Base-by-base conservation (phyloP, 2,888 invertebrate species). In the Calameuta pallipes region DNA sequence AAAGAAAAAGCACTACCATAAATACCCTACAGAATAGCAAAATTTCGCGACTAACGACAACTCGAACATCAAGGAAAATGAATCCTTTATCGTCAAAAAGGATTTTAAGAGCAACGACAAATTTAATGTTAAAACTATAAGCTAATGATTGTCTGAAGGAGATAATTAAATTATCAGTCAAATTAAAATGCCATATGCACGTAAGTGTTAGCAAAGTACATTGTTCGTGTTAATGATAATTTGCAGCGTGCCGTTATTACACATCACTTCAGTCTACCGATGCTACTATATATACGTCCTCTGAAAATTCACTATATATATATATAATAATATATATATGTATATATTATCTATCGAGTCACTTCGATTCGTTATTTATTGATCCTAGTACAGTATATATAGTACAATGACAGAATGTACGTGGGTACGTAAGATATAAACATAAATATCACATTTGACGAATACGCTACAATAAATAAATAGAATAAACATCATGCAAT, bases 381-480 rank as follows among this genome's bases (percentile, higher is more conserved):
- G 33, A 34, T 71, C 71, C 56, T 56, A 34, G 33, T 71, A 31
- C 31, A 71, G 6, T 30, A 71, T 71, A 31, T 71, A 71, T 31
- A 33, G 33, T 71, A 71, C 71, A 71, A 71, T 34, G 71, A 71
- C 71, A 71, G 71, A 71, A 71, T 74, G 74, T 36, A 35, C 36
- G 30, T 35, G 34, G 36, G 36, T 78, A 81, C 75, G 69, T 76
- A 76, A 75, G 80, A 84, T 56, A 23, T 84, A 83, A 89, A 88
- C 83, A 84, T 86, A 89, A 89, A 85, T 90, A 90, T 89, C 89
- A 89, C 89, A 90, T 86, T 88, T 84, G 85, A 84, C 85, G 82
- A 85, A 85, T 88, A 86, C 79, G 79, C 83, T 87, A 73, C 69
- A 78, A 78, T 76, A 78, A 76, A 76, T 78, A 78, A 76, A 76